A percentile compares a stretch with the other conserved stretches of the same genome.
Evolutionary conservation across 2,113 vertebrate genomes (phyloP).

Genomic region (Daubentonia madagascariensis): DNA sequence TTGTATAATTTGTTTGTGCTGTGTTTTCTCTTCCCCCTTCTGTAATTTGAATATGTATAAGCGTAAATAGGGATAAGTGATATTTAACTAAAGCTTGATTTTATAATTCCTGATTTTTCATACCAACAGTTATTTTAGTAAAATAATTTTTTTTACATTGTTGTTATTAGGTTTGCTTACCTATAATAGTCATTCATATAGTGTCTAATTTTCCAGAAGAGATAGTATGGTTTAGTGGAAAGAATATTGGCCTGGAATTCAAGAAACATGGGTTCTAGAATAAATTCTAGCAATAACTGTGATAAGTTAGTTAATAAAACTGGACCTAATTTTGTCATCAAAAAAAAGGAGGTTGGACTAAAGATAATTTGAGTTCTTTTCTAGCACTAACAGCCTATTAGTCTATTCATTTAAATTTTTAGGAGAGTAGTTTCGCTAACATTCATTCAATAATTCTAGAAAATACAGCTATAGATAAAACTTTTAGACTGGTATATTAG

Average conservation of each 20-base stretch:
- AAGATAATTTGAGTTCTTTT: conserved; percentile 17
- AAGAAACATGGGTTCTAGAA: background rate
- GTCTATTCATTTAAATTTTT: background rate
- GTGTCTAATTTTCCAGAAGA: background rate
- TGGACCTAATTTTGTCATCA: background rate
- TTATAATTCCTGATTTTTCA: conserved; percentile 27
- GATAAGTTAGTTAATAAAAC: background rate
- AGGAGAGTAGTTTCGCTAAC: background rate
- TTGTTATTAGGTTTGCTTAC: background rate
- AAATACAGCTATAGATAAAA: background rate
- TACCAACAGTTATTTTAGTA: background rate
- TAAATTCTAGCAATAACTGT: background rate
- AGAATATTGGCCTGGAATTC: background rate
- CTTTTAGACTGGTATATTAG: background rate
- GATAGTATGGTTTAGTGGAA: background rate
- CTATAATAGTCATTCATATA: background rate
- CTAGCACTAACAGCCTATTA: background rate
- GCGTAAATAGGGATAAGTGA: background rate
- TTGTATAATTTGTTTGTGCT: background rate
- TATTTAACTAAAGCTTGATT: conserved; percentile 9
- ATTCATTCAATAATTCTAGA: background rate
- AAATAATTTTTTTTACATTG: background rate
- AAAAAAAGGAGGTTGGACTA: background rate
- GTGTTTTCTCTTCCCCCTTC: background rate
- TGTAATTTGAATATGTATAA: background rate